phyloP scores from a whole-genome alignment of 1,140 invertebrate species.

The Scaptomyza hsui region DNA sequence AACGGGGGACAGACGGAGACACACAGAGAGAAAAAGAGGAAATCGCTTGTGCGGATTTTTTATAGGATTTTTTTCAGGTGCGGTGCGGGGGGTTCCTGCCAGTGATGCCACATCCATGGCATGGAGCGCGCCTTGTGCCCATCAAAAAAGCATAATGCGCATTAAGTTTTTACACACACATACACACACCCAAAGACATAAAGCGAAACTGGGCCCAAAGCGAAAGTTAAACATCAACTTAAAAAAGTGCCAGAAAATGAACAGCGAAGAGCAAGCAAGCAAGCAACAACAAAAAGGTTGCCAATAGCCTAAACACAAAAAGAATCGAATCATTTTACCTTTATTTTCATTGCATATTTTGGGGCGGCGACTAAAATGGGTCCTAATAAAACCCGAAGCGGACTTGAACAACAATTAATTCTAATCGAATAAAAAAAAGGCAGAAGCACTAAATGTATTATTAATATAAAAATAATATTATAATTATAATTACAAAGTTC shows the following conservation, averaged over 20 bases:
- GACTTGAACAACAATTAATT: neutral
- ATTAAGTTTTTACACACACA: conserved; percentile 29
- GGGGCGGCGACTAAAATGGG: neutral
- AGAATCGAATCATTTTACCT: conserved; percentile 12
- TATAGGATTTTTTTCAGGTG: no score
- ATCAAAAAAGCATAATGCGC: conserved; percentile 26
- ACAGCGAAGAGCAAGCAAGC: conserved; percentile 24
- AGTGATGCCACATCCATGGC: no score
- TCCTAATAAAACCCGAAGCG: neutral
- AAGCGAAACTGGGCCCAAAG: conserved; percentile 16
- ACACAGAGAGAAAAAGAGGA: no score
- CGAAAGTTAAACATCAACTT: conserved; percentile 45
- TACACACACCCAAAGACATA: neutral
- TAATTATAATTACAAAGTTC: no score
- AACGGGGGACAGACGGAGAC: no score
- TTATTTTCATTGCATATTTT: neutral
- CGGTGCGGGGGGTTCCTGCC: no score
- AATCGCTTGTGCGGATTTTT: no score
- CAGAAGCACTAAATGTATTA: neutral
- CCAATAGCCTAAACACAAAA: conserved; percentile 3
- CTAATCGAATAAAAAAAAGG: neutral
- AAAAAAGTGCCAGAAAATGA: conserved; percentile 35
- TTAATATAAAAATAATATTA: no score
- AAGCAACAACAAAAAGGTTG: conserved; percentile 25
- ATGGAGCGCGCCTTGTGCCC: neutral